phyloP scores from a whole-genome alignment of 30 jellyfish, hydroid and myxozoan species.

The Pseudorhiza aurosa region DNA sequence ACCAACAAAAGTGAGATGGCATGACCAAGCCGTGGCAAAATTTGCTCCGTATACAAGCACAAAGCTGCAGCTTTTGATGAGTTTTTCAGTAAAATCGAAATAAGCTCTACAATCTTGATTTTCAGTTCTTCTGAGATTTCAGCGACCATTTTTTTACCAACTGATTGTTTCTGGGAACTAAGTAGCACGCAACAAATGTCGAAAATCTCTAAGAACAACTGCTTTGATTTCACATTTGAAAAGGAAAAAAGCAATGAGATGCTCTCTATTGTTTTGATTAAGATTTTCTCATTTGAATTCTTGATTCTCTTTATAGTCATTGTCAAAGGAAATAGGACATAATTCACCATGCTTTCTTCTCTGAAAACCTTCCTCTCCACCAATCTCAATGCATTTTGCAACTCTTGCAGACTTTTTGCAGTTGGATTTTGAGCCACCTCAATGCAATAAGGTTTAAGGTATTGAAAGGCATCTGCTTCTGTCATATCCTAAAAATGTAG shows the following conservation, averaged over 20 bases:
- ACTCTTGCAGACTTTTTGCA: constrained; percentile 11
- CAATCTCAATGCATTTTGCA: constrained; percentile 14
- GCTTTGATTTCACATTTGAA: not conserved
- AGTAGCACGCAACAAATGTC: constrained; percentile 59
- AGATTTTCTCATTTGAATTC: constrained; percentile 20
- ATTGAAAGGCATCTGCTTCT: constrained; percentile 52
- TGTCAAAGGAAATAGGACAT: constrained; percentile 76
- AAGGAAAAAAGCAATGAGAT: constrained; percentile 1
- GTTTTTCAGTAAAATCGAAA: not conserved
- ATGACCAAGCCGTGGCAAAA: constrained; percentile 88
- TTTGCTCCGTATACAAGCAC: constrained; percentile 24
- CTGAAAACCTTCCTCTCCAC: constrained; percentile 13
- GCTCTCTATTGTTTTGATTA: constrained; percentile 29
- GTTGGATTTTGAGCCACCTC: constrained; percentile 74
- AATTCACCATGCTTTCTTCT: constrained; percentile 65
- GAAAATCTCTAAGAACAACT: constrained; percentile 35
- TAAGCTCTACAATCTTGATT: constrained; percentile 30
- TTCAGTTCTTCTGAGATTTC: constrained; percentile 74
- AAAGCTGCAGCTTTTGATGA: not conserved
- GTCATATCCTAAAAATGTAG: too few species aligned
- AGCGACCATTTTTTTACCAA: constrained; percentile 55
- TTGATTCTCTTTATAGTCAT: constrained; percentile 55
- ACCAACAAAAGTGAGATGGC: constrained; percentile 70
- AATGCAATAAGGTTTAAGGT: constrained; percentile 70
- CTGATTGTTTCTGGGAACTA: constrained; percentile 48